phyloP scores from a whole-genome alignment of 2,888 invertebrate genomes.

The Xylocampa areola region DNA sequence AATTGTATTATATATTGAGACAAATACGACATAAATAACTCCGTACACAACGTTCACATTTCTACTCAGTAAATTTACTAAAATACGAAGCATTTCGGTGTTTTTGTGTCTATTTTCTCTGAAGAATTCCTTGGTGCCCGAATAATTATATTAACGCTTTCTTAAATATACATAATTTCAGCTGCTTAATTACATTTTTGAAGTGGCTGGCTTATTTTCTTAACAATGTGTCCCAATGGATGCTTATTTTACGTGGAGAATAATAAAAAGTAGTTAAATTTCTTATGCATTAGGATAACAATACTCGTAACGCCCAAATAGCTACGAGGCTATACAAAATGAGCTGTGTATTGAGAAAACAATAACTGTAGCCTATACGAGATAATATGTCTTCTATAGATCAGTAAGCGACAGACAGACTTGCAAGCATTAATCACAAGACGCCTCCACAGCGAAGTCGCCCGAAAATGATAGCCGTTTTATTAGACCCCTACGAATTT shows the following conservation, averaged over 20 bases:
- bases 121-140: constrained; percentile 25
- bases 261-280: background rate
- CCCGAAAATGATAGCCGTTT: constrained; percentile 63
- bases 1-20: constrained; percentile 19
- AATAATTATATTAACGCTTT: constrained; percentile 16
- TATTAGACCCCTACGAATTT: constrained; percentile 63
- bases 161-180: constrained; percentile 1
- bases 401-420: constrained; percentile 28
- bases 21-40: constrained; percentile 25
- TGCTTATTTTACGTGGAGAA: background rate
- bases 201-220: background rate
- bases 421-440: constrained; percentile 56
- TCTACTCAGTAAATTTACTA: constrained; percentile 7
- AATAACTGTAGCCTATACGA: constrained; percentile 42
- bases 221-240: background rate
- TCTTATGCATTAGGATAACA: constrained; percentile 3
- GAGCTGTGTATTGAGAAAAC: constrained; percentile 12
- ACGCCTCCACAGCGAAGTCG: constrained; percentile 51
- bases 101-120: constrained; percentile 21
- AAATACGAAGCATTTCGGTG: constrained; percentile 30
- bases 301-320: constrained; percentile 6
- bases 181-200: constrained; percentile 10
- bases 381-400: constrained; percentile 32
- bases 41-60: constrained; percentile 19
- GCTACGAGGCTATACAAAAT: constrained; percentile 13